Conservation (phyloP, 2,888 invertebrate genomes). For the Falcaria lacertinaria region DNA sequence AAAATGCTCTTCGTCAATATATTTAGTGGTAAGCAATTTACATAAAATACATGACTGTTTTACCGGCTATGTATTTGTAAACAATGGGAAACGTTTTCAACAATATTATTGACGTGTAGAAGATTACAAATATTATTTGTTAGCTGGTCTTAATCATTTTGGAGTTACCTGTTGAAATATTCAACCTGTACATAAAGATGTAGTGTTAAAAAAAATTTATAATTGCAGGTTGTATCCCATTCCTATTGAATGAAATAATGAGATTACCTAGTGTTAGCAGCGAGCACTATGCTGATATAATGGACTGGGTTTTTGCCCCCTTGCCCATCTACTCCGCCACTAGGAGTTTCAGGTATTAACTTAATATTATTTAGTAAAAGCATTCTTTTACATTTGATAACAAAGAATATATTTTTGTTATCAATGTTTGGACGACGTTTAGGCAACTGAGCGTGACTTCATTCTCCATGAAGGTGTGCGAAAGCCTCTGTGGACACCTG, state of each 20-base stretch:
- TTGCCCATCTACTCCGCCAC: constrained; percentile 82
- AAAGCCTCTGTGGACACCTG: constrained; percentile 53
- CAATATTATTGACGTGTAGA: no score
- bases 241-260: constrained; percentile 85
- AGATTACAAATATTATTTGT: no score
- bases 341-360: constrained; percentile 62
- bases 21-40: constrained; percentile 63
- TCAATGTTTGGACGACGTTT: neutral
- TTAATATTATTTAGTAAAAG: no score
- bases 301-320: constrained; percentile 86
- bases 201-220: constrained; percentile 4
- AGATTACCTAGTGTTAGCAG: constrained; percentile 82
- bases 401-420: neutral
- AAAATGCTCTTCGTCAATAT: constrained; percentile 87
- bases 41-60: no score
- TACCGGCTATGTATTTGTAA: no score
- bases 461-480: constrained; percentile 57
- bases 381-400: neutral
- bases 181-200: no score
- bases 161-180: no score
- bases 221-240: constrained; percentile 84
- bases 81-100: no score
- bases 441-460: constrained; percentile 69
- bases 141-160: no score
- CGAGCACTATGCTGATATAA: constrained; percentile 78